These are phyloP conservation scores for Myzus persicae DNA, from an alignment of 1,140 invertebrate species.

Conservation along the genomic window DNA sequence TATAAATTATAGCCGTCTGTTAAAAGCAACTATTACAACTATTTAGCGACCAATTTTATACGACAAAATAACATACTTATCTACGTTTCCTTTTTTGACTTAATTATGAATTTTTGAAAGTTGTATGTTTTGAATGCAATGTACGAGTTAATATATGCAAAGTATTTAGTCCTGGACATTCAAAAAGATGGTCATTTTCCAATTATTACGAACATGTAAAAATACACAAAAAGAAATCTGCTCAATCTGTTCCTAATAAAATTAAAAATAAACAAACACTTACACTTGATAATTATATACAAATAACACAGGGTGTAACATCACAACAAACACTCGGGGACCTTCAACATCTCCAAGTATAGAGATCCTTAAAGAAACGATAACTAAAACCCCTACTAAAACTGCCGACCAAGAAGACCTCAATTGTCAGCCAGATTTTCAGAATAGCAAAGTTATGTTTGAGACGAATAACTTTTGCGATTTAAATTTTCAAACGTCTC, in stretches of 20 bases:
- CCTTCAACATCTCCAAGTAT: too few relatives aligned
- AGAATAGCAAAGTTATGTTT: not conserved
- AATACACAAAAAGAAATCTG: not conserved
- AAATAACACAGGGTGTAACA: too few relatives aligned
- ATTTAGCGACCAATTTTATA: too few relatives aligned
- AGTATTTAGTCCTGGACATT: not conserved
- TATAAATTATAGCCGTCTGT: too few relatives aligned
- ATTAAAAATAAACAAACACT: not conserved
- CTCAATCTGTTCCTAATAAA: not conserved
- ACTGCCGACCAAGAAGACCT: not conserved
- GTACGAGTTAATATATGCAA: not conserved
- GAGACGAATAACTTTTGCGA: not conserved
- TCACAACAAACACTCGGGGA: too few relatives aligned
- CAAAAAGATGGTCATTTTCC: not conserved
- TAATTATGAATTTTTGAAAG: conserved; percentile 22
- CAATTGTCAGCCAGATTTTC: not conserved
- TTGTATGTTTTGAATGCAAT: not conserved
- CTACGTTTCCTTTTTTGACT: not conserved
- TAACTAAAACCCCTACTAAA: too few relatives aligned
- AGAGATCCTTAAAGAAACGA: too few relatives aligned
- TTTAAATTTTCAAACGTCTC: not conserved
- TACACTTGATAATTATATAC: not conserved
- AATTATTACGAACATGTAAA: not conserved
- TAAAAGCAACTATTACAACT: too few relatives aligned
- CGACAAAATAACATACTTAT: too few relatives aligned